Evolutionary conservation across 2,113 vertebrate species (phyloP), one percentile per base, ranked within the genome.

Genomic region (Salvelinus namaycush): DNA sequence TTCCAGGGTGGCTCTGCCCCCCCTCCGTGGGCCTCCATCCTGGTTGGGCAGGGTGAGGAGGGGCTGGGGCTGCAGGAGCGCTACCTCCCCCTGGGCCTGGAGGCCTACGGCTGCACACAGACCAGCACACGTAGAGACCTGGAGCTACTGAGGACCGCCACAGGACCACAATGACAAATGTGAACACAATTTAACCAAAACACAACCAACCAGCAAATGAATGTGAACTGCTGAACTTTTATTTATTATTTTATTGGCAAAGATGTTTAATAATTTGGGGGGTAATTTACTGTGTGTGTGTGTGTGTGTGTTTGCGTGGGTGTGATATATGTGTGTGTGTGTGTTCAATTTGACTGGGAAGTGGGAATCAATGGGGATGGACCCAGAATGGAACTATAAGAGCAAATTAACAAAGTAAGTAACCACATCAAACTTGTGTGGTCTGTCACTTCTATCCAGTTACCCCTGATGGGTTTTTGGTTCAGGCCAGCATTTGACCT

Each of bases 171-270:
- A 82, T 87, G 95, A 96, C 72, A 72, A 87, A 90, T 91, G 89
- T 92, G 90, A 92, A 91, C 11, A 80, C 70, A 85, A 83, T 78
- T 39, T 73, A 73, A 70, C 72, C 54, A 76, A 75, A 77, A 84
- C 72, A 80, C 88, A 83, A 78, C 77, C 79, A 90, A 85, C 88
- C 85, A 91, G 87, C 81, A 86, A 87, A 84, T 95, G 95, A 99
- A 97, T 98, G 97, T 98, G 96, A 99, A 97, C 94, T 97, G 94
- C 94, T 95, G 96, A 44, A 44, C 9, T 44, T 44, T 97, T 96
- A 97, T 98, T 99, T 97, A 97, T 97, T 98, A 96, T 94, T 93
- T 95, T 93, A 89, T 94, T 93, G 92, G 92, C 86, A 93, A 92
- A 85, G 76, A 87, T 91, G 81, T 91, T 89, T 90, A 89, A 81